Evolutionary conservation across 2,113 vertebrate species (phyloP), one percentile per base, ranked within the genome.

Genomic region (Nesogale talazaci): DNA sequence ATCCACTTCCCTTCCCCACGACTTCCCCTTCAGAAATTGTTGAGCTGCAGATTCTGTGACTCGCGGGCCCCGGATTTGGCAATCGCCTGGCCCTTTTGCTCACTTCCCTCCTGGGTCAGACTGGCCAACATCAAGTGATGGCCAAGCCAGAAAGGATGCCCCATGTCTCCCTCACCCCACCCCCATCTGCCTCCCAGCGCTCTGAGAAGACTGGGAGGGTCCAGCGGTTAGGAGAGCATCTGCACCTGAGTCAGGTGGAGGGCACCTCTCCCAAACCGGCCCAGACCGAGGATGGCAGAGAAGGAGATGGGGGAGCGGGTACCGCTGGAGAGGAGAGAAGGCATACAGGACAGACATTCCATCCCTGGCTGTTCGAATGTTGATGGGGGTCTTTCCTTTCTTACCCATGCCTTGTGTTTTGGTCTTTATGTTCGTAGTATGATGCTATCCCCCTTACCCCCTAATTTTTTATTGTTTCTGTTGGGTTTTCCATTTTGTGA

Each of bases 21-120:
- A 95, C 94, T 97, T 97, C 96, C 89, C 56, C 90, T 93, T 90
- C 1, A 1, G 25, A 46, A 46, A 36, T 74, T 93, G 94, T 40
- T 92, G 91, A 95, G 67, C 12, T 88, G 80, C 88, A 94, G n/a
- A 92, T 88, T 84, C 42, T 31, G 9, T 40, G 5, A 19, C 5
- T 81, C 9, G 36, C 20, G 38, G 67, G 23, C 8, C 84, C 1
- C 22, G 22, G 34, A 69, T 97, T 69, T 75, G 25, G 63, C 88
- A 94, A 95, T 25, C 0, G 0, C 59, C 76, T 38, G 15, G 2
- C 10, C 56, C 38, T 27, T n/a, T 34, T 6, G 20, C 27, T 63
- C 75, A 92, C 94, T 96, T 96, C 95, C 83, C 1, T 88, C 40
- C 36, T 14, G 15, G 52, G n/a, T 23, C 15, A 16, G 6, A 12